These are phyloP conservation scores for Ichneumoninae sp. DNA, from an alignment of 2,888 invertebrate genomes.

Conservation along the genomic window DNA sequence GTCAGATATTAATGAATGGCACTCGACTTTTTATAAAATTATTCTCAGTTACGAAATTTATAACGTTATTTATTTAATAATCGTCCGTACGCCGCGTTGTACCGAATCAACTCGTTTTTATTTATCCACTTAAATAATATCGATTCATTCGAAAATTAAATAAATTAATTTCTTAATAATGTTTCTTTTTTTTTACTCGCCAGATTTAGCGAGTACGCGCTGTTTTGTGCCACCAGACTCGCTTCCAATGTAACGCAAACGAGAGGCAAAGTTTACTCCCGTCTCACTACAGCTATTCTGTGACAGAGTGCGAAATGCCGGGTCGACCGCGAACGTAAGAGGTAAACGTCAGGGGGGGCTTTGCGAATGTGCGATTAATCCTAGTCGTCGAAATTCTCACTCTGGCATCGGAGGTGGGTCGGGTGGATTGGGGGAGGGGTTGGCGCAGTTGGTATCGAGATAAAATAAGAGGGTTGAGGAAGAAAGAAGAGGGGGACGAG, in stretches of 20 bases:
- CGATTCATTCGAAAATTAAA: no score
- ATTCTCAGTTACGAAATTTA: no score
- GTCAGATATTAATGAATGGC: neutral
- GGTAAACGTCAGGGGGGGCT: constrained; percentile 69
- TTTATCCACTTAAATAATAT: no score
- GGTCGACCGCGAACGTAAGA: constrained; percentile 32
- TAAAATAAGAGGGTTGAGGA: constrained; percentile 54
- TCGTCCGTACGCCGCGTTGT: no score
- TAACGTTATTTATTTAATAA: no score
- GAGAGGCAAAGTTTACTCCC: constrained; percentile 19
- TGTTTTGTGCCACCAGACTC: neutral
- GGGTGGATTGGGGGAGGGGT: constrained; percentile 5
- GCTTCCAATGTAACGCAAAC: constrained; percentile 1
- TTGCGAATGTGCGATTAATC: constrained; percentile 59
- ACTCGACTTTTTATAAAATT: neutral
- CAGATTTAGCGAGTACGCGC: neutral
- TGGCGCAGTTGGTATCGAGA: constrained; percentile 58
- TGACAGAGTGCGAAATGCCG: neutral
- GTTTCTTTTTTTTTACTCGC: neutral
- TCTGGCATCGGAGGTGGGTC: neutral
- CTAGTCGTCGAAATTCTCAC: constrained; percentile 44
- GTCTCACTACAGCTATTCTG: neutral
- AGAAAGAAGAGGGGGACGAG: constrained; percentile 26
- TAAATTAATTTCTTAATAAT: neutral
- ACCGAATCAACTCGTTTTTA: no score